phyloP scores from a whole-genome alignment of 2,797 vertebrate genomes.

The Malacoraja senta region DNA sequence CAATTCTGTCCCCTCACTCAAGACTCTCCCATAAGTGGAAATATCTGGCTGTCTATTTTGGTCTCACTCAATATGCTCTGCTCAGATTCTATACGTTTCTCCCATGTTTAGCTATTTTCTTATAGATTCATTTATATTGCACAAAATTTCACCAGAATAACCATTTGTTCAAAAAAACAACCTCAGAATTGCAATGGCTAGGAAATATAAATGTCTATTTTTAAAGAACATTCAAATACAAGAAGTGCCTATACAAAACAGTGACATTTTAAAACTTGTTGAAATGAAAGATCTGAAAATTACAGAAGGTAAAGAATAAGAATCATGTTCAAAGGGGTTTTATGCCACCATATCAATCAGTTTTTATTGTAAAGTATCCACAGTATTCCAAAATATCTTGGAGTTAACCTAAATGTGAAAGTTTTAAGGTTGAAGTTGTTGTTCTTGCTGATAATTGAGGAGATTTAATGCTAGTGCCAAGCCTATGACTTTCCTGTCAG shows the following conservation, averaged over 20 bases:
- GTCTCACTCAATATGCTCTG: no score
- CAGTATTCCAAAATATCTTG: not conserved
- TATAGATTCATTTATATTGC: no score
- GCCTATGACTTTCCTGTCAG: not conserved
- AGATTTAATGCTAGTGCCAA: conserved; percentile 15
- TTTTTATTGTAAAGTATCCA: not conserved
- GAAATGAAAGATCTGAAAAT: not conserved
- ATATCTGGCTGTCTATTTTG: no score
- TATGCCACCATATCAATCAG: not conserved
- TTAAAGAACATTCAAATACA: not conserved
- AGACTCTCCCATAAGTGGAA: no score
- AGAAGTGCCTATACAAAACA: not conserved
- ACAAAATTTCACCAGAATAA: no score
- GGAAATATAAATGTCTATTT: not conserved
- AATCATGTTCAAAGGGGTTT: not conserved
- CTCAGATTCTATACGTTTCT: no score
- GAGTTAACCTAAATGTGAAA: not conserved
- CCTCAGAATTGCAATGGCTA: not conserved
- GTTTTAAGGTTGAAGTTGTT: not conserved
- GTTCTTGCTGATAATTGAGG: not conserved
- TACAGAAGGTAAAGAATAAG: not conserved
- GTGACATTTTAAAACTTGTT: not conserved
- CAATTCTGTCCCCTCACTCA: no score
- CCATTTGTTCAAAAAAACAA: no score
- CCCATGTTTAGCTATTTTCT: no score